Base-by-base conservation (phyloP, 2,888 invertebrate genomes). In the Morinoia aosen region DNA sequence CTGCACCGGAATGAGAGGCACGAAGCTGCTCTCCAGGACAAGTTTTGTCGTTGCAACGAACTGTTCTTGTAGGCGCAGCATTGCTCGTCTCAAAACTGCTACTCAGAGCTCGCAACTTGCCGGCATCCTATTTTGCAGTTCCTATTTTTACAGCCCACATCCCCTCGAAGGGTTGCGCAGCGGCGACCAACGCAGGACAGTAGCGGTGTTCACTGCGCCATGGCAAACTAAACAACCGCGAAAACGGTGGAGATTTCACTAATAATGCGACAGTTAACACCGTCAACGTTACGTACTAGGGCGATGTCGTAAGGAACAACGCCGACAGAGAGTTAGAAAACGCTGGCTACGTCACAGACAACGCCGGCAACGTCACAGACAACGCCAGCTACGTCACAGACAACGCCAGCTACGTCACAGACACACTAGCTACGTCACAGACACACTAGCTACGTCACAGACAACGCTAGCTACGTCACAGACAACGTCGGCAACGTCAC, bases 111-210 rank as follows among this genome's bases (percentile, higher is more conserved):
- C 56, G 58, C 93, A 93, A 93, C 57, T 93, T 57, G 93, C 93
- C 48, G 57, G 93, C 93, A 93, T 93, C 93, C 93, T 93, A 93
- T 93, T 93, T 57, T 58, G 58, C 93, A 57, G 93, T 57, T 48
- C n/a, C 93, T 93, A 93, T 93, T 93, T 93, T 93, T 93, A 93
- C 93, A 10, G 93, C 93, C 93, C 93, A 93, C 93, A 48, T 33
- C 76, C 76, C 8, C 76, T 33, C 76, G 1, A 7, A 76, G 76
- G 25, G 25, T 76, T 33, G 12, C 76, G 76, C 76, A 16, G 10
- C 25, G 3, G 76, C 19, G 76, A 16, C 90, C 16, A 40, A 90
- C 90, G 0, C 40, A 90, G 1, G 40, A 40, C 90, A 40, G 8
- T 90, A 8, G 90, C 14, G 40, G 76, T 33, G 25, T 76, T 76